Evolutionary conservation across 2,113 vertebrate genomes (phyloP).

Genomic region (Lagopus muta): DNA sequence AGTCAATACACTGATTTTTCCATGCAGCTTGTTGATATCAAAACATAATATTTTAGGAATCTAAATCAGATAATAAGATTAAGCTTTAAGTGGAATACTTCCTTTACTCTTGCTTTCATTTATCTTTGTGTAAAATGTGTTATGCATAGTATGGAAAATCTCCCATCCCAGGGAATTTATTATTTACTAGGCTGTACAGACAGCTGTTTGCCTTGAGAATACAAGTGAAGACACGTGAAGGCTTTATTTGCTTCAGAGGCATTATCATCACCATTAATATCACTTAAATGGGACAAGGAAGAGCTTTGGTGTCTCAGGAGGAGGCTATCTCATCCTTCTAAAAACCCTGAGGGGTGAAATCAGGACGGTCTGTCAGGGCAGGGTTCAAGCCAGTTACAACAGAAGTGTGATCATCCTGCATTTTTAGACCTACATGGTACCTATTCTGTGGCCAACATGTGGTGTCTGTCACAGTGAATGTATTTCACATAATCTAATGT

Average conservation of each 20-base stretch:
- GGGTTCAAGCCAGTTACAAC: not conserved
- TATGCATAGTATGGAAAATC: not conserved
- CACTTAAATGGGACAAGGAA: not conserved
- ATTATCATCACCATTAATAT: fast-evolving
- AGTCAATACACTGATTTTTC: not conserved
- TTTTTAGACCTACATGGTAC: not conserved
- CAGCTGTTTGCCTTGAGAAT: not conserved
- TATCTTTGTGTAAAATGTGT: not conserved
- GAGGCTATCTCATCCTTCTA: not conserved
- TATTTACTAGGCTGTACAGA: not conserved
- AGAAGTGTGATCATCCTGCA: not conserved
- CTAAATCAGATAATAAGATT: not conserved
- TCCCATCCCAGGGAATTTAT: not conserved
- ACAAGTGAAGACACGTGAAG: not conserved
- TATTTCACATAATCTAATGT: not conserved
- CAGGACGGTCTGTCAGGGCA: not conserved
- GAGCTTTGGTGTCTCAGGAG: not conserved
- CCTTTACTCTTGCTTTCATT: not conserved
- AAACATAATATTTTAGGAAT: not conserved
- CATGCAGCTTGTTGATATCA: not conserved
- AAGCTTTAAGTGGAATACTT: not conserved
- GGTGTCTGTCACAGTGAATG: not conserved
- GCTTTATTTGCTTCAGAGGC: not conserved
- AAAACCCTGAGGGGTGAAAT: not conserved
- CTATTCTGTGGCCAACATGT: not conserved